A percentile compares a stretch with the other conserved stretches of the same genome.
Conservation (phyloP, 2,113 vertebrate genomes). For the Lethenteron reissneri region DNA sequence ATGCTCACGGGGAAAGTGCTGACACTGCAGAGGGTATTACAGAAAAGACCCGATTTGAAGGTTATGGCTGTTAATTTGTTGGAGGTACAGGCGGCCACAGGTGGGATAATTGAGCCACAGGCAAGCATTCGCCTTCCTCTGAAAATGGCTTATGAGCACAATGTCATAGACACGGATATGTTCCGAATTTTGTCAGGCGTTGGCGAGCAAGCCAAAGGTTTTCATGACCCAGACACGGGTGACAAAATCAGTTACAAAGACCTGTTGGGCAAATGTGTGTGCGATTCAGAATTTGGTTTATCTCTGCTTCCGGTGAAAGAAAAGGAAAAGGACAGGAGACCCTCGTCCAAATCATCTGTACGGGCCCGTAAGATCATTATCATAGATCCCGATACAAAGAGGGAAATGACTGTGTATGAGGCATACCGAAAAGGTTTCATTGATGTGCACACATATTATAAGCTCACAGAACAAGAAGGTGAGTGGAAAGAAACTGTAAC, state of each 20-base stretch:
- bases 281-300: neutral
- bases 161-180: neutral
- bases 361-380: constrained; percentile 40
- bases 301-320: constrained; percentile 2
- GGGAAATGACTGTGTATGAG: constrained; percentile 76
- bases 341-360: neutral
- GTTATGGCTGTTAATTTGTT: neutral
- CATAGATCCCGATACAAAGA: constrained; percentile 74
- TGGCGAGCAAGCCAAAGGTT: neutral
- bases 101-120: constrained; percentile 2
- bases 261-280: neutral
- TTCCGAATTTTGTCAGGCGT: neutral
- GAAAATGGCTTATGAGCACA: neutral
- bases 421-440: constrained; percentile 67
- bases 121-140: neutral
- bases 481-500: constrained; percentile 92
- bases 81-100: neutral
- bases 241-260: neutral
- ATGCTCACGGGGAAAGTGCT: neutral
- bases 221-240: neutral
- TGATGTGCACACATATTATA: constrained; percentile 84
- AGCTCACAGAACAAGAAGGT: constrained; percentile 76
- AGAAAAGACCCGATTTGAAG: neutral
- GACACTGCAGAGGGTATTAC: neutral
- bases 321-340: neutral